Evolutionary conservation across 2,797 vertebrate species (phyloP).

Genomic region (Notoglanidium macrostoma): DNA sequence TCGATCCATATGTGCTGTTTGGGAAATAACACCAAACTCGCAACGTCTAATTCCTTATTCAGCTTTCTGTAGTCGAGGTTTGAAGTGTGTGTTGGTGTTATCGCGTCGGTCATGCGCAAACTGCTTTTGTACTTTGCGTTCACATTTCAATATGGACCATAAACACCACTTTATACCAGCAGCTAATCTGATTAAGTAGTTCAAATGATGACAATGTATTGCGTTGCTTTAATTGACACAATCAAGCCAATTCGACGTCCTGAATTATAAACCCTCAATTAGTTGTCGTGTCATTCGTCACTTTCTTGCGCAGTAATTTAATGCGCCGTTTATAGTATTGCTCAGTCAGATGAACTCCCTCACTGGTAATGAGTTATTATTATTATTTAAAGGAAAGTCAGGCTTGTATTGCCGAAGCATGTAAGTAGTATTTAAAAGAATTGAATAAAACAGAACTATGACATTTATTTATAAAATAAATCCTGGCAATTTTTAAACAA

Average conservation of each 20-base stretch:
- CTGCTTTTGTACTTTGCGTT: not conserved
- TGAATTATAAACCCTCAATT: slow-evolving; percentile 14
- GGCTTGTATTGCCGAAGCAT: not conserved
- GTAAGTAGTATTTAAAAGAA: not conserved
- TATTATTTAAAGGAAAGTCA: not conserved
- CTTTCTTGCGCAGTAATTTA: not conserved
- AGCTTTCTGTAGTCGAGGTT: not conserved
- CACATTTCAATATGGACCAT: not conserved
- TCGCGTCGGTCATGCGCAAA: not conserved
- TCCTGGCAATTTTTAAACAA: not conserved
- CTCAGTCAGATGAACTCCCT: not conserved
- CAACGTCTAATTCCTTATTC: not conserved
- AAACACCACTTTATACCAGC: slow-evolving; percentile 5
- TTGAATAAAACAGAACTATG: too few species aligned
- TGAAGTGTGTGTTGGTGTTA: not conserved
- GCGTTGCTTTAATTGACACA: slow-evolving; percentile 20
- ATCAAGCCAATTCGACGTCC: slow-evolving; percentile 17
- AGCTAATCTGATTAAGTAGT: slow-evolving; percentile 28
- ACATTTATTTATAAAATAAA: not conserved
- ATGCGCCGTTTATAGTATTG: not conserved
- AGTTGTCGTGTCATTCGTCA: slow-evolving; percentile 7
- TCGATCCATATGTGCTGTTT: not conserved
- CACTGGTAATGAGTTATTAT: not conserved
- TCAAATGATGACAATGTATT: not conserved
- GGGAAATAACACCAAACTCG: not conserved